Evolutionary conservation across 2,113 vertebrate species (phyloP).

Genomic region (Notarius lentiginosus): DNA sequence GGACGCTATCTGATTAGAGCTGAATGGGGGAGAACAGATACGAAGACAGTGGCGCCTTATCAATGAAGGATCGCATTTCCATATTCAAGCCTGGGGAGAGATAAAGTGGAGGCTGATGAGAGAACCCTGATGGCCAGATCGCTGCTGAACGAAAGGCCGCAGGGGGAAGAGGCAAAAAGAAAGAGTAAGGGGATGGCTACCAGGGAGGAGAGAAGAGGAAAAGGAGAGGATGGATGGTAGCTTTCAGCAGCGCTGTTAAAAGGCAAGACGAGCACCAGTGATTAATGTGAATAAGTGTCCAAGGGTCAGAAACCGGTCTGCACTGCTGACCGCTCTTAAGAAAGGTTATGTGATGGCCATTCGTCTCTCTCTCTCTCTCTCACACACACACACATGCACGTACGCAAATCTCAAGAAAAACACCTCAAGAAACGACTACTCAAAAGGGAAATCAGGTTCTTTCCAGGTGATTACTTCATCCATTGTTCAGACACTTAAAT

Average conservation of each 20-base stretch:
- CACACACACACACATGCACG: neutral
- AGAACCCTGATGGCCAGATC: slow-evolving; percentile 92
- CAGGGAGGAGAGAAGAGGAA: slow-evolving; percentile 47
- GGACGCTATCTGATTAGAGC: slow-evolving; percentile 75
- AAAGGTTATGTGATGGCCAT: slow-evolving; percentile 83
- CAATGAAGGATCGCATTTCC: slow-evolving; percentile 96
- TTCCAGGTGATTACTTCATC: neutral
- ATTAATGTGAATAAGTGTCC: slow-evolving; percentile 97
- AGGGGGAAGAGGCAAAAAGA: slow-evolving; percentile 48
- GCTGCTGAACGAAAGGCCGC: slow-evolving; percentile 70
- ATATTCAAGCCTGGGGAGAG: slow-evolving; percentile 88
- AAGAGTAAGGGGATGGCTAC: slow-evolving; percentile 42
- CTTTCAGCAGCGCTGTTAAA: slow-evolving; percentile 83
- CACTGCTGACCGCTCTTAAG: slow-evolving; percentile 81
- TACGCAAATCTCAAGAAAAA: slow-evolving; percentile 44
- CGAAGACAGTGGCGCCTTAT: slow-evolving; percentile 90
- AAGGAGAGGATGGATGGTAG: slow-evolving; percentile 79
- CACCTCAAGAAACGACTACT: slow-evolving; percentile 27
- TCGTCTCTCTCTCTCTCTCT: slow-evolving; percentile 69
- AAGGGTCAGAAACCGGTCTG: slow-evolving; percentile 80
- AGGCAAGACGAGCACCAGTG: slow-evolving; percentile 78
- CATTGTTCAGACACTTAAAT: neutral
- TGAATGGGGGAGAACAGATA: slow-evolving; percentile 80
- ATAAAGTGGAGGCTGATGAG: slow-evolving; percentile 93
- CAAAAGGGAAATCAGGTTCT: neutral